Evolutionary conservation across 2,888 invertebrate species (phyloP).

Genomic region (Drosophila macrospina): DNA sequence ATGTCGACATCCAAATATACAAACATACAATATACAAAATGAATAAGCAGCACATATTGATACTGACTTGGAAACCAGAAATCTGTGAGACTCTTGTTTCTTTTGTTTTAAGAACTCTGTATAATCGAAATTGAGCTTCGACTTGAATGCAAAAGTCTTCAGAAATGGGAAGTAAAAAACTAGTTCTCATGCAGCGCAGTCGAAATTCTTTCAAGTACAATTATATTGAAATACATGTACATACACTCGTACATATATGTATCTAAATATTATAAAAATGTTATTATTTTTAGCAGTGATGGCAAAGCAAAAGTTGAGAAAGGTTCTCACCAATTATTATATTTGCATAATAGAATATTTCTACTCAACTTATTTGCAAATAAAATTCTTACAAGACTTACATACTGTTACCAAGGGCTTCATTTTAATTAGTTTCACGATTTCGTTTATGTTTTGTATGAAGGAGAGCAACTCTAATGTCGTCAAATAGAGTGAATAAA

Average conservation of each 20-base stretch:
- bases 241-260: neutral
- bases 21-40: conserved; percentile 10
- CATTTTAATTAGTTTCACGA: neutral
- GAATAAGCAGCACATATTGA: conserved; percentile 32
- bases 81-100: conserved; percentile 34
- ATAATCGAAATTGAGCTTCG: conserved; percentile 2
- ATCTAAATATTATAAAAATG: neutral
- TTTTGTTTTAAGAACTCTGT: conserved; percentile 34
- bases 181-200: conserved; percentile 9
- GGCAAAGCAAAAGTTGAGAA: conserved; percentile 8
- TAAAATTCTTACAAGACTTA: too few species aligned
- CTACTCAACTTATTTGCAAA: too few species aligned
- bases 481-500: conserved; percentile 1
- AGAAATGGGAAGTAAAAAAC: conserved; percentile 14
- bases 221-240: conserved; percentile 2
- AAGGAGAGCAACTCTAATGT: conserved; percentile 13
- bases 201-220: conserved; percentile 2
- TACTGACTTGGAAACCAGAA: conserved; percentile 49
- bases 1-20: conserved; percentile 13
- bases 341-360: too few species aligned
- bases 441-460: neutral
- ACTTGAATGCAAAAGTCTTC: conserved; percentile 13
- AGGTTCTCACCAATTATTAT: neutral
- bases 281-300: conserved; percentile 8
- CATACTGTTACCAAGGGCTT: conserved; percentile 2